Conservation (phyloP, 1,140 invertebrate species). For the Eriocheir sinensis region DNA sequence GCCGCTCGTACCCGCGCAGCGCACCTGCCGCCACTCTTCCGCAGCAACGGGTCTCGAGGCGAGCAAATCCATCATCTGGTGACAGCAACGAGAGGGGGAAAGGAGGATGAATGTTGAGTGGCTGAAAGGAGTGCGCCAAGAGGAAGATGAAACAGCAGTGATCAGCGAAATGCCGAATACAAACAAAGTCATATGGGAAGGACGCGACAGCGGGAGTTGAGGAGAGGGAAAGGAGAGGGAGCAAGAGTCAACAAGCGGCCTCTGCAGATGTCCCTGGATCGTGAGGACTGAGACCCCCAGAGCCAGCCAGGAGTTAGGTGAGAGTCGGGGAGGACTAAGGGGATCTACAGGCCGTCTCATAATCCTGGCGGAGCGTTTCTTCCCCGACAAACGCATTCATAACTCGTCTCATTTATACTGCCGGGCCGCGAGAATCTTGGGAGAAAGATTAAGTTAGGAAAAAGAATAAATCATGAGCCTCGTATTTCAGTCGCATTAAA, state of each 20-base stretch:
- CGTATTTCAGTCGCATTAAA: conserved; percentile 1
- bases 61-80: neutral
- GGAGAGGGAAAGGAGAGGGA: too few relatives aligned
- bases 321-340: neutral
- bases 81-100: neutral
- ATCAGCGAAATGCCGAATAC: too few relatives aligned
- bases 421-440: neutral
- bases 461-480: neutral
- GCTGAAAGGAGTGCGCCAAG: too few relatives aligned
- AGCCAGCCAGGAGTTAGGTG: conserved; percentile 11
- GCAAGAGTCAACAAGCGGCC: neutral
- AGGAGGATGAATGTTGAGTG: too few relatives aligned
- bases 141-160: too few relatives aligned
- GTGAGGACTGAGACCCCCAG: neutral
- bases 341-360: conserved; percentile 12
- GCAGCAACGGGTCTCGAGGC: neutral
- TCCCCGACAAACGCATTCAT: neutral
- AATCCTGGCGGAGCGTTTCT: neutral
- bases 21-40: neutral
- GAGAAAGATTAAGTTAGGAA: neutral
- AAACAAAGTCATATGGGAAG: too few relatives aligned
- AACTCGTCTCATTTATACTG: conserved; percentile 3
- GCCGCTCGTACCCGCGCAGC: neutral
- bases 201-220: too few relatives aligned
- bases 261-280: neutral